Conservation (phyloP, 2,888 invertebrate genomes). For the Dugesia japonica region DNA sequence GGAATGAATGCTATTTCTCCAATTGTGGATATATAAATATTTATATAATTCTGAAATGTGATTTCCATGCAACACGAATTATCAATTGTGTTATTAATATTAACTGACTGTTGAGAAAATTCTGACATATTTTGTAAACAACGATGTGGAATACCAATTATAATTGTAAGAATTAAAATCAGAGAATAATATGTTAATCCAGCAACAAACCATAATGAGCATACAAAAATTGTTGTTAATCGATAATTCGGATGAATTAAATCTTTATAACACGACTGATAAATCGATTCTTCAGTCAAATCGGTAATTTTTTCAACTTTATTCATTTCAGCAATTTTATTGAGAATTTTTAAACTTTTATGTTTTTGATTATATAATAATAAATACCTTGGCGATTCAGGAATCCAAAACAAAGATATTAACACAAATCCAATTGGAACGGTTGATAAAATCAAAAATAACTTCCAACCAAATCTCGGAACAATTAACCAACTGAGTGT, state of each 20-base stretch:
- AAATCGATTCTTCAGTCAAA: neutral
- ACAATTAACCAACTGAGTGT: neutral
- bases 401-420: neutral
- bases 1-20: neutral
- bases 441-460: neutral
- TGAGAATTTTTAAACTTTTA: neutral
- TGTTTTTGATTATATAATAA: neutral
- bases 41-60: neutral
- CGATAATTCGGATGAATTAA: neutral
- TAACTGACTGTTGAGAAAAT: neutral
- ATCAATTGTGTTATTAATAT: neutral
- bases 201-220: neutral
- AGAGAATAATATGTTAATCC: neutral
- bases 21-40: neutral
- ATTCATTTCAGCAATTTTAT: neutral
- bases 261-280: neutral
- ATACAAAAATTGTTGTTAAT: neutral
- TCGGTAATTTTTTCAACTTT: neutral
- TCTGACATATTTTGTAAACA: neutral
- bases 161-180: neutral
- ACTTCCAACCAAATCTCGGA: neutral
- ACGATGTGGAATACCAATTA: neutral
- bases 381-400: constrained; percentile 2
- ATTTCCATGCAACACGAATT: neutral
- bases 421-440: neutral